phyloP scores from a whole-genome alignment of 2,113 vertebrate species.

The Pollachius pollachius region DNA sequence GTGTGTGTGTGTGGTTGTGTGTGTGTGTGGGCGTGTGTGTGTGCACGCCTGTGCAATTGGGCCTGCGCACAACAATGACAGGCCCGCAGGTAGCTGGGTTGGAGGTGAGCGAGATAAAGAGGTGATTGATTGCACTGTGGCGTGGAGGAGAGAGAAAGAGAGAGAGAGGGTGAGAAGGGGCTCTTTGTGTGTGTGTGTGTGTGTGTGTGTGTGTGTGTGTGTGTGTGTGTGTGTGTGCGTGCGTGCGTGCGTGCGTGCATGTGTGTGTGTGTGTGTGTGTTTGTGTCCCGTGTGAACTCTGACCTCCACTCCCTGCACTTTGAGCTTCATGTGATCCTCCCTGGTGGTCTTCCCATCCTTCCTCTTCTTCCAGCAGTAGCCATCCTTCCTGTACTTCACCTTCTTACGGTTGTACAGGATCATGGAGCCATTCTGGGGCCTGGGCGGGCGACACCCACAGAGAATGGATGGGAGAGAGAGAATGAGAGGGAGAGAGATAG shows the following conservation, averaged over 20 bases:
- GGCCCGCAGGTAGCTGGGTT: background rate
- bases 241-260: background rate
- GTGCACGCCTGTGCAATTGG: background rate
- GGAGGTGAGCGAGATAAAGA: constrained; percentile 46
- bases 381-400: constrained; percentile 90
- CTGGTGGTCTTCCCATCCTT: constrained; percentile 91
- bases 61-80: background rate
- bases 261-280: background rate
- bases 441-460: constrained; percentile 34
- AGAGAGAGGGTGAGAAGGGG: too few relatives aligned
- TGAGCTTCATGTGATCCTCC: constrained; percentile 94
- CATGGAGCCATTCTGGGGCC: constrained; percentile 90
- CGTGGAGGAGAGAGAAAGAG: too few relatives aligned
- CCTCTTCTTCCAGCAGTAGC: constrained; percentile 92
- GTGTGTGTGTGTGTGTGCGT: constrained; percentile 6
- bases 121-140: constrained; percentile 26
- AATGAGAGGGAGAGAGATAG: constrained; percentile 12
- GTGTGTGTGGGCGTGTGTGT: constrained; percentile 23
- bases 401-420: constrained; percentile 93
- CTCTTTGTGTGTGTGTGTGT: background rate
- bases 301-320: constrained; percentile 91
- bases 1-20: constrained; percentile 21
- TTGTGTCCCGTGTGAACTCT: constrained; percentile 33
- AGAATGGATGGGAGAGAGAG: background rate
- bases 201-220: background rate